phyloP scores from a whole-genome alignment of 1,140 invertebrate species.

The Vanessa atalanta region DNA sequence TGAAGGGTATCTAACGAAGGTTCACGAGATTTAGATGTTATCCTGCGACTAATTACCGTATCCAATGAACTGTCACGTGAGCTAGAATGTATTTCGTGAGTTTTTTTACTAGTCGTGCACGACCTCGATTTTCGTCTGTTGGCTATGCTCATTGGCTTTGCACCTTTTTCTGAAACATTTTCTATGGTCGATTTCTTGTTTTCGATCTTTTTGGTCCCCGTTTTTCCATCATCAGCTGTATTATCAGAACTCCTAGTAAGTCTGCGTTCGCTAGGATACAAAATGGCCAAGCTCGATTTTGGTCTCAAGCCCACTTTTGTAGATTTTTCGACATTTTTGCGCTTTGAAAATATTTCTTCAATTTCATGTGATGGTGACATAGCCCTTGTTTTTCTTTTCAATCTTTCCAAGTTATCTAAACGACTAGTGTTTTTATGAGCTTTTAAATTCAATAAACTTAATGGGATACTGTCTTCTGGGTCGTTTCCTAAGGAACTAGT shows the following conservation, averaged over 20 bases:
- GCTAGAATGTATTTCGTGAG: conserved; percentile 68
- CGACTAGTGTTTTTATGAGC: conserved; percentile 58
- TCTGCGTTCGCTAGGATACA: conserved; percentile 68
- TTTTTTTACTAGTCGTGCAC: conserved; percentile 66
- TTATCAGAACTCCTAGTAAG: conserved; percentile 67
- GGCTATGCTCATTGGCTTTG: conserved; percentile 55
- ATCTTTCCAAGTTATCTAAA: conserved; percentile 69
- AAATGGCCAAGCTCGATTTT: conserved; percentile 70
- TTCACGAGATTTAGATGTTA: conserved; percentile 71
- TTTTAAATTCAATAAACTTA: conserved; percentile 77
- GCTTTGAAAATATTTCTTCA: conserved; percentile 77
- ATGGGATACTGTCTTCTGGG: conserved; percentile 78
- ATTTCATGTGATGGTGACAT: conserved; percentile 79
- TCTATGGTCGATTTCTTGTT: conserved; percentile 53
- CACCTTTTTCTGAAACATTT: conserved; percentile 52
- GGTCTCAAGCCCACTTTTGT: conserved; percentile 66
- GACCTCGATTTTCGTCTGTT: conserved; percentile 73
- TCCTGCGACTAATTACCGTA: conserved; percentile 65
- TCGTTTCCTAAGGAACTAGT: conserved; percentile 75
- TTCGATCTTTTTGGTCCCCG: conserved; percentile 61
- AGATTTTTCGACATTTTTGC: conserved; percentile 64
- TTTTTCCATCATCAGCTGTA: conserved; percentile 58
- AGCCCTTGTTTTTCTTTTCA: conserved; percentile 77
- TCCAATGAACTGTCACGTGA: conserved; percentile 79
- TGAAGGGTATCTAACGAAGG: conserved; percentile 70